Percentiles rank a stretch among this genome's conserved stretches.
Evolutionary conservation across 2,797 vertebrate genomes (phyloP).

Genomic region (Chrysocyon brachyurus): DNA sequence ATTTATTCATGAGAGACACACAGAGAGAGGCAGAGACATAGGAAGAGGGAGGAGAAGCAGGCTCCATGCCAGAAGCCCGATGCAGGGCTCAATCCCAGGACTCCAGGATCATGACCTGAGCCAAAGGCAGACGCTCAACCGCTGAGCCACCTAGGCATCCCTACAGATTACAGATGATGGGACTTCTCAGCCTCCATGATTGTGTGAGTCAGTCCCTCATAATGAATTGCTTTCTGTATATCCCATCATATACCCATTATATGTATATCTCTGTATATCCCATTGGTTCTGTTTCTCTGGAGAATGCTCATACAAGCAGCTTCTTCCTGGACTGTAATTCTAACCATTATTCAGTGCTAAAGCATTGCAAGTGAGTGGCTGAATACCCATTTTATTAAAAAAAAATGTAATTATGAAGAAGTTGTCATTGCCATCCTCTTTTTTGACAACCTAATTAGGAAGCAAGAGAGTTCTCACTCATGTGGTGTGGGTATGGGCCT

Average conservation of each 20-base stretch:
- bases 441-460: not conserved
- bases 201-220: not conserved
- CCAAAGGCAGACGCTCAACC: no score
- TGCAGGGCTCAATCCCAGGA: no score
- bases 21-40: no score
- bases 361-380: not conserved
- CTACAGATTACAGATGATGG: not conserved
- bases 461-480: not conserved
- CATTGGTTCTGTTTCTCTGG: not conserved
- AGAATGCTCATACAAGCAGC: not conserved
- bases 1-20: no score
- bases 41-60: no score
- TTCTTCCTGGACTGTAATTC: not conserved
- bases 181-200: not conserved
- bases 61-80: no score
- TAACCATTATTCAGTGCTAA: not conserved
- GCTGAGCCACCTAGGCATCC: no score
- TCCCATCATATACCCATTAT: no score
- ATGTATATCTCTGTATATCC: not conserved
- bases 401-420: not conserved
- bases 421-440: not conserved
- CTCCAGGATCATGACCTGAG: no score
- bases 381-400: not conserved
- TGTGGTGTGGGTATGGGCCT: not conserved
- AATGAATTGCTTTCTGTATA: not conserved